Evolutionary conservation across 1,140 invertebrate genomes (phyloP), one percentile per base, ranked within the genome.

Genomic region (Gonatopus flavifemur): DNA sequence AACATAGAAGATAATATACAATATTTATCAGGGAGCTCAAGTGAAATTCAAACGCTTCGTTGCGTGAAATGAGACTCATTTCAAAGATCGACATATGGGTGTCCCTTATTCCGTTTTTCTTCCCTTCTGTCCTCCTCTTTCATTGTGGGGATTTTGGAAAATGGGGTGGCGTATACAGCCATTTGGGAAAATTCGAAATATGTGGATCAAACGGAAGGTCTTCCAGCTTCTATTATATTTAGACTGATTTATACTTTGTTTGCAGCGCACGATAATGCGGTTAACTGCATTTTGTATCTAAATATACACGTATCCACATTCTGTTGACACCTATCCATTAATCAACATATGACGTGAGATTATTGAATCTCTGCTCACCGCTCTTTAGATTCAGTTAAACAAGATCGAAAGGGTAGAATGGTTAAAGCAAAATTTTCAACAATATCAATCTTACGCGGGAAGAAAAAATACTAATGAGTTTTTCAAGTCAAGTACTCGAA

Each of bases 191-290:
- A 74, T 75, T 71, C 64, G 66, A 51, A 75, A 67, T 72, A 65
- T 66, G 57, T 62, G 58, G 63, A 72, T 57, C 59, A 62, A 59
- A 58, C 42, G 65, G 68, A 57, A 69, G 55, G 59, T 58, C 44
- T 53, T n/a, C n/a, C 52, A 46, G 53, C 36, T 36, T 50, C 66
- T 63, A 66, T 76, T 74, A 72, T 74, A 62, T 48, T 62, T 24
- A 62, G 65, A 72, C 72, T 77, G 74, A 78, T 78, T 77, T 78
- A 76, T 78, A 73, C 58, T 71, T 72, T 70, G 64, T 74, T 75
- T 75, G 71, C 61, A 35, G 43, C 66, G 44, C 43, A 20, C 28
- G 48, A 18, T 39, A 25, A 12, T 25, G n/a, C 46, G 24, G 36
- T 20, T 35, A 30, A 28, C 20, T 39, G 3, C 28, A 53, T 20